Evolutionary conservation across 2,113 vertebrate genomes (phyloP), one percentile per base, ranked within the genome.

Genomic region (Neoarius graeffei): DNA sequence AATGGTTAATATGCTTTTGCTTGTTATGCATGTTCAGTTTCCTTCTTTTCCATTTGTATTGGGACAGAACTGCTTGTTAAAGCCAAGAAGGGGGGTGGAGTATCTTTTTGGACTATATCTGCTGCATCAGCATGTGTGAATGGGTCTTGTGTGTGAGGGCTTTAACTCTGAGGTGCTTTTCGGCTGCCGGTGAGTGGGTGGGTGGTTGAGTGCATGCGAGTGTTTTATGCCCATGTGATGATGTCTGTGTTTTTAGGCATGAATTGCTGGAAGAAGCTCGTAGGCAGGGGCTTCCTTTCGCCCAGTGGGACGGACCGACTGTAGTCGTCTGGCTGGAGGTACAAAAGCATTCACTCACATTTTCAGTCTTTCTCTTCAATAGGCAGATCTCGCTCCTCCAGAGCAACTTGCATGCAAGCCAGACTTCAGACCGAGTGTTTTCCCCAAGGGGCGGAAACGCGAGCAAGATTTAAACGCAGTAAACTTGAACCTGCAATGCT

Each of bases 261-360:
- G 98, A 99, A 42, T n/a, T 99, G 80, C 96, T 99, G 52, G 98
- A 99, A 82, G 98, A 99, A 88, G 98, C 98, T 80, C 97, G 98
- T 66, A 93, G 96, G 86, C 98, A 97, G 93, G 97, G 98, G 17
- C 93, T 99, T 17, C 98, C 98, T 0, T 99, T 99, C 27, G 98
- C 98, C 0, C 98, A 99, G 88, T 99, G 98, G 98, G 98, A 99
- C 2, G 98, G 98, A 0, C 98, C 98, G 0, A 99, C 98, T 0
- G 98, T 99, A 0, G 98, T 99, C 1, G 97, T 98, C 15, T 99
- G 98, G 98, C 91, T 99, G 79, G 98, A 99, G 97, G 98, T 99
- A 93, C 86, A 15, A 52, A 42, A 80, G n/a, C 73, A 81, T 54
- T n/a, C 54, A 20, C 15, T 48, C 27, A 0, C 17, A 3, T 7